These are phyloP conservation scores for Axis porcinus DNA, from an alignment of 2,113 vertebrate genomes.

Conservation along the genomic window DNA sequence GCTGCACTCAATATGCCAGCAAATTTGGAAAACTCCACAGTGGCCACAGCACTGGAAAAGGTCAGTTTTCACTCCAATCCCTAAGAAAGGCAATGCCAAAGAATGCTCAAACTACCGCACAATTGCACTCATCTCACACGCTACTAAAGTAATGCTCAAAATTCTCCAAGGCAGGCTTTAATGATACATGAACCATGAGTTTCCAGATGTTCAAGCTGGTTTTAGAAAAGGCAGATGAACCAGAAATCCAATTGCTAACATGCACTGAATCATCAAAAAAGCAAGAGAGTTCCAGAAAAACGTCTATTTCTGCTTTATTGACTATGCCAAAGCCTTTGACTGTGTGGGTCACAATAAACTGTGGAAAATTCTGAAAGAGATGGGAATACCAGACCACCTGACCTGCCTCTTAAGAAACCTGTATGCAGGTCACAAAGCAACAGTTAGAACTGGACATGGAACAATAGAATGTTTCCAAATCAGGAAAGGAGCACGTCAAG, in stretches of 20 bases:
- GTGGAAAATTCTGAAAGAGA: not conserved
- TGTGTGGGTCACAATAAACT: not conserved
- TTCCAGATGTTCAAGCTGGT: not conserved
- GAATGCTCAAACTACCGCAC: not conserved
- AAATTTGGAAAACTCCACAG: not conserved
- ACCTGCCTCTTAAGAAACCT: not conserved
- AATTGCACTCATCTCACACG: not conserved
- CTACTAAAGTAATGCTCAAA: not conserved
- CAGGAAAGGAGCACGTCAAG: not conserved
- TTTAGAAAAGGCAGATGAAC: not conserved
- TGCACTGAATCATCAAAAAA: accelerated
- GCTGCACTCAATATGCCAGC: not conserved
- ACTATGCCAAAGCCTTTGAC: not conserved
- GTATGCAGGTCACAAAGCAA: not conserved
- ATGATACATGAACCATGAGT: accelerated
- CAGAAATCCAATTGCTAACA: not conserved
- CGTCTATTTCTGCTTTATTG: not conserved
- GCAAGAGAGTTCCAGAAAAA: not conserved
- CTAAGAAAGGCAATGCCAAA: not conserved
- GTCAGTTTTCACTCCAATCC: not conserved
- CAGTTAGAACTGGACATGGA: not conserved
- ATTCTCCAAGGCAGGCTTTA: not conserved
- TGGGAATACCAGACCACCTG: not conserved
- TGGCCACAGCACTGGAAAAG: not conserved
- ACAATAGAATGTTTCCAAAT: not conserved